phyloP scores from a whole-genome alignment of 2,888 invertebrate species.

The Mythimna impura region DNA sequence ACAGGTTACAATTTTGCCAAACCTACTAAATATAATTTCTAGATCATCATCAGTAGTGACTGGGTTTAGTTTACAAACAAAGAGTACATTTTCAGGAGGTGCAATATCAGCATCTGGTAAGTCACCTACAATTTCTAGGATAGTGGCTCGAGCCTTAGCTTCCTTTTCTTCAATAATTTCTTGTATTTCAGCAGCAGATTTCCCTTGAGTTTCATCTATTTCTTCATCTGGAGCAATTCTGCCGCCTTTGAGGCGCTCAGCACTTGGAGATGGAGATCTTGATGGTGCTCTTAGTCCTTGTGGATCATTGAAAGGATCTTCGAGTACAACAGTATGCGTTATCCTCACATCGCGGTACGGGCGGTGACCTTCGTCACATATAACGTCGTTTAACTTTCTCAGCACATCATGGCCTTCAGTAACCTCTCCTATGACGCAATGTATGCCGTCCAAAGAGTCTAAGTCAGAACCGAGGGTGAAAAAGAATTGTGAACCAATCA shows the following conservation, averaged over 20 bases:
- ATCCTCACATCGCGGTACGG: slow-evolving; percentile 99
- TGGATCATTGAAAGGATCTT: slow-evolving; percentile 99
- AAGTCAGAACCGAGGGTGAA: slow-evolving; percentile 97
- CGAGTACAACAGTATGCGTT: slow-evolving; percentile 98
- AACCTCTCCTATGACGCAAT: slow-evolving; percentile 99
- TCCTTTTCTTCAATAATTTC: slow-evolving; percentile 97
- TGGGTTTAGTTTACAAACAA: slow-evolving; percentile 99
- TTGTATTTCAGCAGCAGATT: slow-evolving; percentile 95
- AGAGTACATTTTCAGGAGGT: slow-evolving; percentile 99
- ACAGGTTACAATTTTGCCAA: slow-evolving; percentile 97
- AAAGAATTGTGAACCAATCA: slow-evolving; percentile 98
- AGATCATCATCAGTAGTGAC: slow-evolving; percentile 99
- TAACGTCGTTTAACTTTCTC: slow-evolving; percentile 97
- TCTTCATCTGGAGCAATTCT: slow-evolving; percentile 98
- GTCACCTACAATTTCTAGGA: slow-evolving; percentile 99
- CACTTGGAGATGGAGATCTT: slow-evolving; percentile 96
- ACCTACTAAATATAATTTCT: slow-evolving; percentile 99
- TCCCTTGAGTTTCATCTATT: slow-evolving; percentile 97
- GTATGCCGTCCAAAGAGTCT: slow-evolving; percentile 96
- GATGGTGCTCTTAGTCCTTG: slow-evolving; percentile 94
- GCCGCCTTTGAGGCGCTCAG: slow-evolving; percentile 95
- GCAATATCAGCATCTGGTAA: slow-evolving; percentile 99
- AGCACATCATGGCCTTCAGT: slow-evolving; percentile 97
- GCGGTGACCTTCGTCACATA: slow-evolving; percentile 96
- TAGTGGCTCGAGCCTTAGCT: slow-evolving; percentile 98